Base-by-base conservation (phyloP, 2,888 invertebrate genomes). In the Cryptocheilus praepositus region DNA sequence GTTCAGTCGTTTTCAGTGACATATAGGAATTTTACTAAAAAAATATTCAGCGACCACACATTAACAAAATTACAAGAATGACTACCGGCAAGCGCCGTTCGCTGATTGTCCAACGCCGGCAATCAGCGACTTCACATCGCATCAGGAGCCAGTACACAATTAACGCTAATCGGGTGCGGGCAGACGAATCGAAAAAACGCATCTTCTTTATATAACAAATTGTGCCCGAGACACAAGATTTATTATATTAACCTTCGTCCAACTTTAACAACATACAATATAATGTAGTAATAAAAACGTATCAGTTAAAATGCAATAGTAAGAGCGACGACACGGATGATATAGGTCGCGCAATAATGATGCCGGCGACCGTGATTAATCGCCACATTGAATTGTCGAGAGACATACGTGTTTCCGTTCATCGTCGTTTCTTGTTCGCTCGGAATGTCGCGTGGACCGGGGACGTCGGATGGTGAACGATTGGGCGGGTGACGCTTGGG, bases 261-360 rank as follows among this genome's bases (percentile, higher is more conserved):
- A 89, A 85, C 88, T 88, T 89, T 88, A 89, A 89, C 89, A 89
- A 88, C 87, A 87, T 88, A 88, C 85, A 89, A 86, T 88, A 87
- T 86, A 86, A 84, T 83, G 84, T 85, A 80, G 80, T 86, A 86
- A 86, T 84, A 86, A 85, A 86, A 86, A 83, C 77, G 74, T 82
- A 83, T 81, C 78, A 80, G 81, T 84, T 82, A 49, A 82, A 82
- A 78, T 80, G 71, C 82, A 85, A 83, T 84, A 85, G 84, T 86
- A 81, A 80, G 84, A 86, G 83, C 82, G 83, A 81, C 84, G 78
- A 81, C 81, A 81, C 75, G 74, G 67, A 73, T 77, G 71, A 68
- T 67, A 71, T 22, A 70, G 53, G 54, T 65, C 45, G 21, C 64
- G 55, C 64, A 72, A 72, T 63, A 70, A 67, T 74, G 64, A 69